phyloP scores from a whole-genome alignment of 2,888 invertebrate species.

The Limenitis arthemis region DNA sequence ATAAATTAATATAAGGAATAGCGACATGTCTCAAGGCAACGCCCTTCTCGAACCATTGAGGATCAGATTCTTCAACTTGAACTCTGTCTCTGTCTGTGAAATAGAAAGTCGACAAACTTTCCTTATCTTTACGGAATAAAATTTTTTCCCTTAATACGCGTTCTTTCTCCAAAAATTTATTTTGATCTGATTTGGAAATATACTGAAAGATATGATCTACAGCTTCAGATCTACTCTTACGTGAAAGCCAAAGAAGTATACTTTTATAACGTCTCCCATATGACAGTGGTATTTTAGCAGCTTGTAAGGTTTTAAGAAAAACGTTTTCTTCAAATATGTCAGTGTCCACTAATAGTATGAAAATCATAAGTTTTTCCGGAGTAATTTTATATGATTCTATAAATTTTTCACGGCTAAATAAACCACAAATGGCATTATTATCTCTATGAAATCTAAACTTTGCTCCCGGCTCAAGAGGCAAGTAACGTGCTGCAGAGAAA shows the following conservation, averaged over 20 bases:
- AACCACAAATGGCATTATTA: no score
- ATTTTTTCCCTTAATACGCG: background rate
- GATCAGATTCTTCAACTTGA: constrained; percentile 20
- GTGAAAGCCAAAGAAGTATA: background rate
- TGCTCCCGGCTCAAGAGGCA: no score
- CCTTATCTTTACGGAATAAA: background rate
- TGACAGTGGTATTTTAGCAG: background rate
- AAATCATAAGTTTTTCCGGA: background rate
- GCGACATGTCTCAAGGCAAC: constrained; percentile 24
- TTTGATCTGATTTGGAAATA: constrained; percentile 3
- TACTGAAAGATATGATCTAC: background rate
- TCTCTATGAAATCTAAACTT: no score
- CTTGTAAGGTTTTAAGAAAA: background rate
- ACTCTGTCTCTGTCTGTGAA: constrained; percentile 16
- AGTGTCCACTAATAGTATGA: background rate
- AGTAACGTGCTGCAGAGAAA: no score
- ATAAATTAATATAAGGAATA: constrained; percentile 25
- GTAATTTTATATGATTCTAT: background rate
- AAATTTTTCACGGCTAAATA: background rate
- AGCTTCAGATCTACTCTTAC: background rate
- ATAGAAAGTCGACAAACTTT: constrained; percentile 1
- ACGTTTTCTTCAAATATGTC: background rate
- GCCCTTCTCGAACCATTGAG: constrained; percentile 33
- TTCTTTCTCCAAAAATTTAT: background rate
- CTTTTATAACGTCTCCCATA: background rate